Base-by-base conservation (phyloP, 2,888 invertebrate species). In the Ochropleura plecta region DNA sequence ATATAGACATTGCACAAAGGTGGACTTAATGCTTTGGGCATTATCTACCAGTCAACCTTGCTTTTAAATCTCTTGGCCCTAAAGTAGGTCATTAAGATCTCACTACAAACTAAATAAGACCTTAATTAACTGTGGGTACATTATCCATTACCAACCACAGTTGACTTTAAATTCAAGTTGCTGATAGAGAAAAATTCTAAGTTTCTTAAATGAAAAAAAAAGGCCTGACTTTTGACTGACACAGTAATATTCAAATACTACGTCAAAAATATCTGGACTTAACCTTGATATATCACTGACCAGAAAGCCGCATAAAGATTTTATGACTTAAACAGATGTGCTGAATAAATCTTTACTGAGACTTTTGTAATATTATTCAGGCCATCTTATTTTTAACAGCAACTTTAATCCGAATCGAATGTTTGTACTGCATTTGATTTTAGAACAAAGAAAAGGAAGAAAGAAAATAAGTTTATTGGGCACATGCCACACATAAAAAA, bases 301-400 rank as follows among this genome's bases (percentile, higher is more conserved):
- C 44, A 73, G 60, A 76, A 72, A 68, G n/a, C 49, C 69, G 64
- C 71, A 72, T 70, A 70, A 81, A 70, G 59, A 81, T 85, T 82
- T 81, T 85, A 85, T 76, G 48, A 46, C 53, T 55, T 85, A 86
- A 74, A 71, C 82, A 84, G 81, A 84, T 81, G 82, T 67, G 44
- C 8, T 59, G 57, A 46, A 64, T 81, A 81, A 78, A 83, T 73
- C 66, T 70, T 65, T 3, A 51, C 30, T n/a, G 40, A 66, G 46
- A 74, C 49, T 73, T 59, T 60, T 60, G 49, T 70, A 67, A 49
- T 53, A 60, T 70, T 63, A 63, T 67, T 60, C 7, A 78, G 66
- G 82, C 53, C 67, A 77, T 53, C 9, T 59, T 78, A 77, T 82
- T 82, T 78, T 62, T 64, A 74, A 64, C 51, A 48, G 10, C 40